A percentile compares a stretch with the other conserved stretches of the same genome.
Evolutionary conservation across 2,888 invertebrate genomes (phyloP).

Genomic region (Pilophorus perplexus): DNA sequence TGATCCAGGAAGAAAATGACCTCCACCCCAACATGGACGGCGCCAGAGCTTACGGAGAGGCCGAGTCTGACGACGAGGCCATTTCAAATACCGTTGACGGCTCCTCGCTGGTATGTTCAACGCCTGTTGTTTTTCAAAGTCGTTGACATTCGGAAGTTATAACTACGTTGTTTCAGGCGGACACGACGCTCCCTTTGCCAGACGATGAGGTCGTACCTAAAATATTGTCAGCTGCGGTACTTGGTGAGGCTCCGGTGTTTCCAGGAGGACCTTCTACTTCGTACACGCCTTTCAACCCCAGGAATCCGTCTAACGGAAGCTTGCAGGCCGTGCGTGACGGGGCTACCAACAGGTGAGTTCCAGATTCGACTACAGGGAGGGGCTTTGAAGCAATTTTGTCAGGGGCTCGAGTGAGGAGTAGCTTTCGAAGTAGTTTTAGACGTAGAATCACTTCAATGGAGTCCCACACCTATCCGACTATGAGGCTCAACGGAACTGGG

Average conservation of each 20-base stretch:
- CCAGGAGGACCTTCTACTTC: not conserved
- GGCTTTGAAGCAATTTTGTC: too few relatives aligned
- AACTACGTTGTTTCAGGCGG: slow-evolving; percentile 11
- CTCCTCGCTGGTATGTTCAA: slow-evolving; percentile 24
- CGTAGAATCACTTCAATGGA: too few relatives aligned
- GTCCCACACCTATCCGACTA: too few relatives aligned
- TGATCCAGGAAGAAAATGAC: slow-evolving; percentile 40
- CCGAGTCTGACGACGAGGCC: slow-evolving; percentile 36
- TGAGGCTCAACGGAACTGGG: too few relatives aligned
- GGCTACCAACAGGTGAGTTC: too few relatives aligned
- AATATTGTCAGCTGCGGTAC: not conserved
- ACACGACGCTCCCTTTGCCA: not conserved
- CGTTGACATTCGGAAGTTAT: too few relatives aligned
- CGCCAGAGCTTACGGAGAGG: not conserved
- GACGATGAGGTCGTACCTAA: slow-evolving; percentile 12
- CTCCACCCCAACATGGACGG: slow-evolving; percentile 24
- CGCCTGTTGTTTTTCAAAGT: too few relatives aligned
- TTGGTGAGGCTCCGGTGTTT: not conserved
- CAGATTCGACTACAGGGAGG: too few relatives aligned
- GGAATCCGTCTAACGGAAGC: slow-evolving; percentile 21
- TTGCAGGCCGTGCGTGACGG: too few relatives aligned
- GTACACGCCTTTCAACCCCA: slow-evolving; percentile 3
- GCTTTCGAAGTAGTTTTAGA: too few relatives aligned
- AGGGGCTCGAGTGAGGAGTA: too few relatives aligned
- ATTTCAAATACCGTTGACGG: slow-evolving; percentile 29